phyloP scores from a whole-genome alignment of 2,888 invertebrate species.

The Uloborus plumipes region DNA sequence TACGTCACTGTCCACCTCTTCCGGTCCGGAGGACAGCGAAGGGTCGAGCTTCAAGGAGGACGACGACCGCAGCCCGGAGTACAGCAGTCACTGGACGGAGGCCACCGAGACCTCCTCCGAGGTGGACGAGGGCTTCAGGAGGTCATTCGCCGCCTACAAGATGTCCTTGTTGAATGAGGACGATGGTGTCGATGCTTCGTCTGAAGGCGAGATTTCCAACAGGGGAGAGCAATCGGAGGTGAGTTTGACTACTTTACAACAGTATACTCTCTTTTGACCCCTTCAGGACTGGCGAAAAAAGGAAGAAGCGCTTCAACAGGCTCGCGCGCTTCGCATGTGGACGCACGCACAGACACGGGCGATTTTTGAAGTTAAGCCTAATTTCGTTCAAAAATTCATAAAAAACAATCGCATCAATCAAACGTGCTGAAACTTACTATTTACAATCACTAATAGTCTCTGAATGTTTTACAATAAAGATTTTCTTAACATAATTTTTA shows the following conservation, averaged over 20 bases:
- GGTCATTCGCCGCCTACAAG: conserved; percentile 29
- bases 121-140: conserved; percentile 36
- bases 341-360: too few species aligned
- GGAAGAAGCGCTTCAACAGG: too few species aligned
- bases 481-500: too few species aligned
- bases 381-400: too few species aligned
- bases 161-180: conserved; percentile 32
- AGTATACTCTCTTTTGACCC: too few species aligned
- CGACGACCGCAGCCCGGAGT: conserved; percentile 26
- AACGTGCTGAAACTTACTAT: too few species aligned
- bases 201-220: conserved; percentile 29
- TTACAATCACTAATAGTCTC: too few species aligned
- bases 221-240: neutral
- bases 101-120: conserved; percentile 35
- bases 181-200: conserved; percentile 41
- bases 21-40: conserved; percentile 10
- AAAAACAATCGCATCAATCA: too few species aligned
- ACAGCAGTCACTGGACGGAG: conserved; percentile 51
- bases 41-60: conserved; percentile 45
- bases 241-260: neutral
- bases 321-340: too few species aligned
- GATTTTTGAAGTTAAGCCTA: too few species aligned
- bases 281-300: too few species aligned
- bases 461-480: too few species aligned
- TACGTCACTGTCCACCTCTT: conserved; percentile 5